Percentiles rank a stretch among this genome's conserved stretches.
phyloP scores from a whole-genome alignment of 2,888 invertebrate species.

The Drosophila lutescens region DNA sequence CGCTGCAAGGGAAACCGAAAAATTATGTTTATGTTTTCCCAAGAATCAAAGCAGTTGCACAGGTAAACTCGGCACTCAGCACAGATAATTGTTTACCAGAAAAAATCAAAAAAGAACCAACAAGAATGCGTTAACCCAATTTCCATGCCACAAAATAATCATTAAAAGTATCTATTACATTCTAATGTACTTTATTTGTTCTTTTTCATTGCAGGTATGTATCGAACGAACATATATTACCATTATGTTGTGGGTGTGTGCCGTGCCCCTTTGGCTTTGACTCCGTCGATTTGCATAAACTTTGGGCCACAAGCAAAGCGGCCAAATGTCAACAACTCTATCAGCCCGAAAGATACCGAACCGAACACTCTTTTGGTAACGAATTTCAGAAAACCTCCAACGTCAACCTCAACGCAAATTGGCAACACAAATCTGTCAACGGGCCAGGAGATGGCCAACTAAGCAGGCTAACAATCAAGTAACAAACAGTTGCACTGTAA shows the following conservation, averaged over 20 bases:
- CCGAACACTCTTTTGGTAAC: conserved; percentile 23
- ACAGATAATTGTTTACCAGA: conserved; percentile 41
- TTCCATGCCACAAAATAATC: conserved; percentile 31
- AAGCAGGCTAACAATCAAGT: conserved; percentile 22
- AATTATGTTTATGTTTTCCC: conserved; percentile 59
- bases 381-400: conserved; percentile 30
- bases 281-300: conserved; percentile 62
- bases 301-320: conserved; percentile 43
- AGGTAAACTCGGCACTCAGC: conserved; percentile 45
- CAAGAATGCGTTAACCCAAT: conserved; percentile 64
- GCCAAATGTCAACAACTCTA: conserved; percentile 74
- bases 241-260: conserved; percentile 52
- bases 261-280: conserved; percentile 39
- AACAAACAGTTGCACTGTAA: not conserved
- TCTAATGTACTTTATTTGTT: conserved; percentile 56
- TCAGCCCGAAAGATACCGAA: conserved; percentile 43
- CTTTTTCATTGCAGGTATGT: conserved; percentile 68
- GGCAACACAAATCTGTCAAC: conserved; percentile 72
- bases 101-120: conserved; percentile 23
- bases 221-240: conserved; percentile 2
- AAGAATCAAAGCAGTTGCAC: conserved; percentile 51
- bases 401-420: conserved; percentile 57
- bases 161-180: conserved; percentile 30
- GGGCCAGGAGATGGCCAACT: conserved; percentile 36
- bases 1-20: conserved; percentile 32